These are phyloP conservation scores for Arizona elegans DNA, from an alignment of 2,113 vertebrate genomes.

Conservation along the genomic window DNA sequence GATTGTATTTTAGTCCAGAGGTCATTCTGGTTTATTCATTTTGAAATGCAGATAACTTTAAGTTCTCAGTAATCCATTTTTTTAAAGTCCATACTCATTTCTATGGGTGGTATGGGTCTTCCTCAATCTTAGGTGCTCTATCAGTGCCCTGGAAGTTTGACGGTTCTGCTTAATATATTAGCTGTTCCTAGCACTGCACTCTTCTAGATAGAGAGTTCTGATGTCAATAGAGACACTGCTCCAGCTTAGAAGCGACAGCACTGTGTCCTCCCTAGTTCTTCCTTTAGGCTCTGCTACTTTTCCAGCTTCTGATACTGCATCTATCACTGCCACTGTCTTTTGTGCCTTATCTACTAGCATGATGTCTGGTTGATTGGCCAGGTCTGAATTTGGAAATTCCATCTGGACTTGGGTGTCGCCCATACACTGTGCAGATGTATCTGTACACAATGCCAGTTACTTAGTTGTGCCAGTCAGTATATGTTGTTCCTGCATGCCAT, in stretches of 20 bases:
- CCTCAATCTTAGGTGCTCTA: neutral
- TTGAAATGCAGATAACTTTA: neutral
- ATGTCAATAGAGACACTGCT: too few relatives aligned
- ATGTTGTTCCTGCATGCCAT: too few relatives aligned
- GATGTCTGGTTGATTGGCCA: too few relatives aligned
- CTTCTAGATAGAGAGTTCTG: too few relatives aligned
- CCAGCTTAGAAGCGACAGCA: too few relatives aligned
- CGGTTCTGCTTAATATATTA: neutral
- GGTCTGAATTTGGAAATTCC: neutral
- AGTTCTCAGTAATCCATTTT: neutral
- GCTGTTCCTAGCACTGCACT: neutral
- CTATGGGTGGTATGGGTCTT: neutral
- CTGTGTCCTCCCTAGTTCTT: too few relatives aligned
- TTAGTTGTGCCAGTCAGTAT: too few relatives aligned
- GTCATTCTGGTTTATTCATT: neutral
- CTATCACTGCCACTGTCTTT: too few relatives aligned
- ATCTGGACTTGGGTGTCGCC: neutral
- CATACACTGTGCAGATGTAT: neutral
- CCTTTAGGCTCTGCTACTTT: too few relatives aligned
- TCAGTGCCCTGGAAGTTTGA: neutral
- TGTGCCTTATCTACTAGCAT: too few relatives aligned
- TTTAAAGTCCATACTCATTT: neutral
- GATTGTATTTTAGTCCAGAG: neutral
- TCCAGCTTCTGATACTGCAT: too few relatives aligned
- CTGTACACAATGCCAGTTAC: neutral